These are phyloP conservation scores for Bombus superbus DNA, from an alignment of 1,140 invertebrate genomes.

Conservation along the genomic window DNA sequence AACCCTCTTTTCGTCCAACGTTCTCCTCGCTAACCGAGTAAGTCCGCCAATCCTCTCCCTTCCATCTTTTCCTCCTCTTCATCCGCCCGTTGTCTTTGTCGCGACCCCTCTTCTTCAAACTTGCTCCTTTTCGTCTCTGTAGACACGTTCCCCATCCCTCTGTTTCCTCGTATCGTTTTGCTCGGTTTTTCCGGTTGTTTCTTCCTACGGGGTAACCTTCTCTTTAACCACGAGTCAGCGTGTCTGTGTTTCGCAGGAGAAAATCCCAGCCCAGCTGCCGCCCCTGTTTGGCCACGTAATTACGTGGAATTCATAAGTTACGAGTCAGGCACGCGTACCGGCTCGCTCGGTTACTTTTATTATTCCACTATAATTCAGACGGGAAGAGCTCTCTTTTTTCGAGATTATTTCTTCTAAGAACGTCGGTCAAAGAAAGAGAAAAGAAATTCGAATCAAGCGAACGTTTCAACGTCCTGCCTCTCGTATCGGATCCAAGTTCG, in stretches of 20 bases:
- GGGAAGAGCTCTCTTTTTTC: not conserved
- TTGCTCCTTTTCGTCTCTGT: not conserved
- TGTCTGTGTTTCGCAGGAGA: slow-evolving; percentile 44
- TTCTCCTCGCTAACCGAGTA: slow-evolving; percentile 31
- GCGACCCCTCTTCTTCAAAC: not conserved
- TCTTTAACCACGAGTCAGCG: not conserved
- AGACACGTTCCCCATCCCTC: slow-evolving; percentile 3
- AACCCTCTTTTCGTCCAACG: slow-evolving; percentile 69
- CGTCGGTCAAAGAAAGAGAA: too few species aligned
- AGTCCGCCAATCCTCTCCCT: not conserved
- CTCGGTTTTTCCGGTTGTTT: slow-evolving; percentile 22
- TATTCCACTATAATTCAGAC: slow-evolving; percentile 63
- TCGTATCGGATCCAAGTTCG: too few species aligned
- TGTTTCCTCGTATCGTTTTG: slow-evolving; percentile 26
- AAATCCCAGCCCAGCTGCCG: slow-evolving; percentile 66
- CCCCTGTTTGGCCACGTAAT: slow-evolving; percentile 78
- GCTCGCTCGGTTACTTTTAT: slow-evolving; percentile 63
- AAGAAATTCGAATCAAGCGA: too few species aligned
- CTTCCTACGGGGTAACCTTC: not conserved
- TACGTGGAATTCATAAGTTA: slow-evolving; percentile 79
- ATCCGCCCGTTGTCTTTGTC: not conserved
- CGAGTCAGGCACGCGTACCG: slow-evolving; percentile 50
- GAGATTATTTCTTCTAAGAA: too few species aligned
- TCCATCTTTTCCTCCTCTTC: slow-evolving; percentile 36
- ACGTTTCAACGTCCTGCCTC: too few species aligned